Conservation (phyloP, 2,113 vertebrate genomes). For the Archocentrus centrarchus region DNA sequence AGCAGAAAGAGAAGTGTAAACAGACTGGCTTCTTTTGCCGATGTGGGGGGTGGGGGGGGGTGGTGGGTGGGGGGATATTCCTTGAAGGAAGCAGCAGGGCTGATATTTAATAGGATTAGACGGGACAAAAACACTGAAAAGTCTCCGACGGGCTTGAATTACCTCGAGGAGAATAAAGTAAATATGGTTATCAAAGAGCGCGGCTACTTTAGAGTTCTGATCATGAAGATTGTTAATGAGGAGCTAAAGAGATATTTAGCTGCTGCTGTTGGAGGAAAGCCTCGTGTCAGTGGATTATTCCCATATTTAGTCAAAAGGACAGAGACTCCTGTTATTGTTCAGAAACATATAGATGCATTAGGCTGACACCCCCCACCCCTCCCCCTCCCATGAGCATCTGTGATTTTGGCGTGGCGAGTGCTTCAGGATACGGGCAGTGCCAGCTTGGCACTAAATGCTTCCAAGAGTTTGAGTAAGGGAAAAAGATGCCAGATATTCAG, state of each 20-base stretch:
- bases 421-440: not conserved
- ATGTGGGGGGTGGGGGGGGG: not conserved
- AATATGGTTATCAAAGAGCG: conserved; percentile 2
- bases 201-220: conserved; percentile 5
- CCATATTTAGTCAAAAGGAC: not conserved
- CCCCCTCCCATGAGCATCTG: not conserved
- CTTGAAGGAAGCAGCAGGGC: conserved; percentile 60
- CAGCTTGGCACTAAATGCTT: not conserved
- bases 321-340: not conserved
- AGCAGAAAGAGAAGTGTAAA: conserved; percentile 37
- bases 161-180: conserved; percentile 29
- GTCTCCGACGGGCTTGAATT: conserved; percentile 47
- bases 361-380: rapidly evolving
- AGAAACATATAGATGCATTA: not conserved
- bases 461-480: not conserved
- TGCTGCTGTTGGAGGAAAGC: not conserved
- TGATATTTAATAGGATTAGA: conserved; percentile 69
- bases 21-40: conserved; percentile 30
- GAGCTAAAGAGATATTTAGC: not conserved
- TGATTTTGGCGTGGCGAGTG: conserved; percentile 19
- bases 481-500: not conserved
- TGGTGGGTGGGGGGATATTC: conserved; percentile 46
- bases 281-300: not conserved
- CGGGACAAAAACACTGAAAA: conserved; percentile 31
- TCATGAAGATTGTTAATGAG: not conserved